Conservation (phyloP, 2,113 vertebrate genomes). For the Manacus vitellinus region DNA sequence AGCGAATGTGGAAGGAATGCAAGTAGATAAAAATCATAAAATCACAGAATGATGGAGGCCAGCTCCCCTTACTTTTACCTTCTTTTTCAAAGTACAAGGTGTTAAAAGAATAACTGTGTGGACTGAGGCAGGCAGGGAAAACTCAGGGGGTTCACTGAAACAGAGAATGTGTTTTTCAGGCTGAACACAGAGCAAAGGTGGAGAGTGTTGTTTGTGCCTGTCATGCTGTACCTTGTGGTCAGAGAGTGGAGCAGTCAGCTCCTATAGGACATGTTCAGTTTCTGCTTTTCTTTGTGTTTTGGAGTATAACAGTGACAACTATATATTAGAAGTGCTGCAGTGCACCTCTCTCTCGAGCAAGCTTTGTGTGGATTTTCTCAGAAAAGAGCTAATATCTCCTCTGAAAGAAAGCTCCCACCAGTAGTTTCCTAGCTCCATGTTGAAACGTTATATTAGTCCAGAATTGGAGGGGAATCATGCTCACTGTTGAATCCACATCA, state of each 20-base stretch:
- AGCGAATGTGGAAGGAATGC: not conserved
- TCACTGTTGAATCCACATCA: not conserved
- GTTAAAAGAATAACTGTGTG: not conserved
- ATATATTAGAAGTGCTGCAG: not conserved
- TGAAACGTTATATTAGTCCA: not conserved
- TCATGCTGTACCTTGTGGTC: accelerated
- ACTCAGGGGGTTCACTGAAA: not conserved
- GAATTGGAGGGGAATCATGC: accelerated
- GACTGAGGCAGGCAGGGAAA: not conserved
- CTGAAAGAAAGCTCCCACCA: not conserved
- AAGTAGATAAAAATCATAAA: not conserved
- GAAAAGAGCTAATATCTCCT: not conserved
- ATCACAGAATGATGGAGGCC: not conserved
- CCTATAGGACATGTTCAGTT: not conserved
- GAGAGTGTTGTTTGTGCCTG: not conserved
- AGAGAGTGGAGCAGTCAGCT: not conserved
- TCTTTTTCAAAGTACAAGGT: not conserved
- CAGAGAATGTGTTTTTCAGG: not conserved
- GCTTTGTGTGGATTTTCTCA: not conserved
- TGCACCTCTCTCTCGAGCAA: not conserved
- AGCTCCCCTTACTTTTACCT: not conserved
- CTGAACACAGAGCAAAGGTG: not conserved
- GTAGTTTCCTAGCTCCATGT: not conserved
- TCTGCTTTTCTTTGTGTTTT: not conserved
- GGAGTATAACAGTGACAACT: not conserved